Conservation (phyloP, 2,113 vertebrate genomes). For the Meleagris gallopavo region DNA sequence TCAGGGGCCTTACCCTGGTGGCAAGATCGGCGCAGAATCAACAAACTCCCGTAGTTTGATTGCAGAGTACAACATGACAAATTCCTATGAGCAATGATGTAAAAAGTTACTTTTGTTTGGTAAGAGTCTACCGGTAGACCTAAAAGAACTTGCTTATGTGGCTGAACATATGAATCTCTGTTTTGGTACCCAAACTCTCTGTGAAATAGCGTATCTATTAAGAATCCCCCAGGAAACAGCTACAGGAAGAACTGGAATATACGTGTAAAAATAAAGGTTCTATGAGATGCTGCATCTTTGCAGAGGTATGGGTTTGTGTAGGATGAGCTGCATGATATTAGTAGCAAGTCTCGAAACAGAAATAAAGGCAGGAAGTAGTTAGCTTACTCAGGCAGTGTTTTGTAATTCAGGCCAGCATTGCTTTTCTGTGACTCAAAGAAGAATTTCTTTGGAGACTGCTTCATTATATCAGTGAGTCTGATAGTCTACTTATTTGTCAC, state of each 20-base stretch:
- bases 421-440: conserved; percentile 5
- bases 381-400: background rate
- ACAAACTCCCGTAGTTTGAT: conserved; percentile 33
- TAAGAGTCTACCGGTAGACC: background rate
- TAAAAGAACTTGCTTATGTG: background rate
- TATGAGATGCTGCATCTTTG: background rate
- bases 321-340: background rate
- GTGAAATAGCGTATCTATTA: background rate
- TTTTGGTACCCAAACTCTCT: background rate
- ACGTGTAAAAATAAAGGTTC: background rate
- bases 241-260: background rate
- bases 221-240: background rate
- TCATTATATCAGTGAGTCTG: background rate
- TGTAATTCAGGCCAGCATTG: background rate
- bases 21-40: background rate
- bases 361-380: background rate
- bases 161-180: background rate
- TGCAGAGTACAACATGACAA: background rate
- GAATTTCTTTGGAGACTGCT: conserved; percentile 7
- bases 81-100: background rate
- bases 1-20: conserved; percentile 40
- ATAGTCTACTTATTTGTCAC: conserved; percentile 37
- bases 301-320: background rate
- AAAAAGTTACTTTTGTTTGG: background rate
- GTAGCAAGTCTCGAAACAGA: background rate